These are phyloP conservation scores for Spatulosminthurus flaviceps DNA, from an alignment of 2,888 invertebrate species.

Conservation along the genomic window DNA sequence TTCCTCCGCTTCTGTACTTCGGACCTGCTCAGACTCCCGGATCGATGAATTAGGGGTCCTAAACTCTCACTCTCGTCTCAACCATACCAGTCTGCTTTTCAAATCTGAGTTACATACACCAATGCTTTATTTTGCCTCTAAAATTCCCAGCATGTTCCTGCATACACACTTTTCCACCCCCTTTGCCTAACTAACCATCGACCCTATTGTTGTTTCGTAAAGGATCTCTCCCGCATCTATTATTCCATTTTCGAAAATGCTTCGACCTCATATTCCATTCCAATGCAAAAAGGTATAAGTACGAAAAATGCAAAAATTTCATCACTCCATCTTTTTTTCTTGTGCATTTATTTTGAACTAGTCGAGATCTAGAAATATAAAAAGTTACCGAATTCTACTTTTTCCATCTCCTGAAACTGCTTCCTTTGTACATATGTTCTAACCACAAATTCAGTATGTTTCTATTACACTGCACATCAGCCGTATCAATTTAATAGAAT, in stretches of 20 bases:
- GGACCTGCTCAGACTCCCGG: slow-evolving; percentile 55
- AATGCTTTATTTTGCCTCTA: slow-evolving; percentile 24
- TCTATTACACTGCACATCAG: too few relatives aligned
- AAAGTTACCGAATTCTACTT: too few relatives aligned
- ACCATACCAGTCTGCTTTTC: slow-evolving; percentile 34
- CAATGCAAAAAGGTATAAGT: background rate
- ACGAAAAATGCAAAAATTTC: background rate
- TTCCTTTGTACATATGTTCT: too few relatives aligned
- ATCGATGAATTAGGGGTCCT: slow-evolving; percentile 57
- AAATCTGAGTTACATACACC: slow-evolving; percentile 11
- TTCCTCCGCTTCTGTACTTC: slow-evolving; percentile 45
- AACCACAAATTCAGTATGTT: too few relatives aligned
- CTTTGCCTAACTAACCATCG: slow-evolving; percentile 26
- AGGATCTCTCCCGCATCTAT: slow-evolving; percentile 31
- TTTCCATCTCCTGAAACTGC: too few relatives aligned
- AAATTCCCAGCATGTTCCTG: background rate
- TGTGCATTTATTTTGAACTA: too few relatives aligned
- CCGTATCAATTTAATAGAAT: too few relatives aligned
- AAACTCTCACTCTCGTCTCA: slow-evolving; percentile 30
- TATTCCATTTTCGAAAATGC: slow-evolving; percentile 18
- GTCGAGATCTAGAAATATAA: background rate
- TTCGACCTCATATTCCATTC: background rate
- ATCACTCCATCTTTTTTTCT: background rate
- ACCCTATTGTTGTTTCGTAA: slow-evolving; percentile 36
- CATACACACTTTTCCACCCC: slow-evolving; percentile 1